Evolutionary conservation across 64 coral and sea anemone species (phyloP).

Genomic region (Anthopleura sola): DNA sequence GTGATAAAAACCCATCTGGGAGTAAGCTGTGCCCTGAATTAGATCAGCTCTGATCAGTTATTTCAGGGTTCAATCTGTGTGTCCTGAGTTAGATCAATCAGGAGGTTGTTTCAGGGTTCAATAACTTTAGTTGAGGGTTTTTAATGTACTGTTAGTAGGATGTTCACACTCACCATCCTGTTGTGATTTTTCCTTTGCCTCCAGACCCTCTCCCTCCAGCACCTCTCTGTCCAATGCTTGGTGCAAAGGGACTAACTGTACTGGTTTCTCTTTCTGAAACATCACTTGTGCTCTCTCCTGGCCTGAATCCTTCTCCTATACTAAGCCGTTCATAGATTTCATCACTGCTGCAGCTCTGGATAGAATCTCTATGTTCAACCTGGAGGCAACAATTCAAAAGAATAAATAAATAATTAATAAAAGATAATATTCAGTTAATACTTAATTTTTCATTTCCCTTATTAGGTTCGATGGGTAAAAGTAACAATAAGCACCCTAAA

Average conservation of each 20-base stretch:
- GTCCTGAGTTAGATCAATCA: no score
- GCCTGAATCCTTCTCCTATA: conserved; percentile 12
- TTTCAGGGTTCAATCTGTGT: no score
- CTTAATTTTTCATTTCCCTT: no score
- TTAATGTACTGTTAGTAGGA: no score
- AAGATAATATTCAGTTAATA: no score
- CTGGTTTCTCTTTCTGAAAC: not conserved
- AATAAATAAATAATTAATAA: not conserved
- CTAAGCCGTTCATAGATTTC: conserved; percentile 81
- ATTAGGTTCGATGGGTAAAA: no score
- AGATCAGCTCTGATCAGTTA: no score
- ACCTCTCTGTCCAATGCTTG: conserved; percentile 31
- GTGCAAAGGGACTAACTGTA: not conserved
- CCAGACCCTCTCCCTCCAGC: conserved; percentile 49
- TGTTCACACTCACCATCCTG: conserved; percentile 79
- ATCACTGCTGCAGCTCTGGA: conserved; percentile 60
- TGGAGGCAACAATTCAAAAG: not conserved
- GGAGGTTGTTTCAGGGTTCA: no score
- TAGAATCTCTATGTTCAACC: conserved; percentile 42
- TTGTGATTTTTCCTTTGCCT: conserved; percentile 63
- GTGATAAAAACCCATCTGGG: no score
- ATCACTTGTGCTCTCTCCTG: not conserved
- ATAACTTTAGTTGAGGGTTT: no score
- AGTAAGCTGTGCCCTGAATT: no score
- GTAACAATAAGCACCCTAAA: no score